Evolutionary conservation across 2,888 invertebrate genomes (phyloP).

Genomic region (Caenorhabditis macrosperma): DNA sequence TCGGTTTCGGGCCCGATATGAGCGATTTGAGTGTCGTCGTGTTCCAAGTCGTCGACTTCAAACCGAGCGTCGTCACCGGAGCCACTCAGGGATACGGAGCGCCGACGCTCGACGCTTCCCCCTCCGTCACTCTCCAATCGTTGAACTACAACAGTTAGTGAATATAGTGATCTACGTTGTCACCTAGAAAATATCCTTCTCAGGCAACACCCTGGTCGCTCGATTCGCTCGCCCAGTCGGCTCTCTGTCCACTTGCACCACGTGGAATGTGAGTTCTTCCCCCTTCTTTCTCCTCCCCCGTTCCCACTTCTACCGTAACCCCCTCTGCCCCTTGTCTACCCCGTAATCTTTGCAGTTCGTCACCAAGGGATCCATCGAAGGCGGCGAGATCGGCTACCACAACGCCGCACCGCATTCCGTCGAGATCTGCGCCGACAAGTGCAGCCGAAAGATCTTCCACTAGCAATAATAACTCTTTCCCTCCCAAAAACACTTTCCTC

Average conservation of each 20-base stretch:
- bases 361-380: constrained; percentile 57
- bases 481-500: neutral
- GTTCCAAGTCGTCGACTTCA: constrained; percentile 56
- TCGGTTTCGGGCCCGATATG: constrained; percentile 64
- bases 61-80: constrained; percentile 57
- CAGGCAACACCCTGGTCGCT: constrained; percentile 62
- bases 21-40: constrained; percentile 60
- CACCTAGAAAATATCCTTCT: neutral
- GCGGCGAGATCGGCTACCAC: constrained; percentile 65
- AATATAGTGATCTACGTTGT: no score
- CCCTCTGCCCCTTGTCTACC: no score
- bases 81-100: constrained; percentile 61
- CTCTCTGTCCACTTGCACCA: constrained; percentile 49
- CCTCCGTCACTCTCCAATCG: constrained; percentile 55
- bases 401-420: constrained; percentile 50
- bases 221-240: constrained; percentile 63
- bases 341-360: constrained; percentile 58
- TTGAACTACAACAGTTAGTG: constrained; percentile 63
- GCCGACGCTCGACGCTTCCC: constrained; percentile 53
- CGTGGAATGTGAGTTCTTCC: constrained; percentile 65
- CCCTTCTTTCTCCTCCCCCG: neutral
- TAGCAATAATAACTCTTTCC: constrained; percentile 37
- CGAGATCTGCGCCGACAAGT: constrained; percentile 63
- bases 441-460: constrained; percentile 57
- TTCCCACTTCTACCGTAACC: neutral